phyloP scores from a whole-genome alignment of 2,888 invertebrate genomes.

The Merodon equestris region DNA sequence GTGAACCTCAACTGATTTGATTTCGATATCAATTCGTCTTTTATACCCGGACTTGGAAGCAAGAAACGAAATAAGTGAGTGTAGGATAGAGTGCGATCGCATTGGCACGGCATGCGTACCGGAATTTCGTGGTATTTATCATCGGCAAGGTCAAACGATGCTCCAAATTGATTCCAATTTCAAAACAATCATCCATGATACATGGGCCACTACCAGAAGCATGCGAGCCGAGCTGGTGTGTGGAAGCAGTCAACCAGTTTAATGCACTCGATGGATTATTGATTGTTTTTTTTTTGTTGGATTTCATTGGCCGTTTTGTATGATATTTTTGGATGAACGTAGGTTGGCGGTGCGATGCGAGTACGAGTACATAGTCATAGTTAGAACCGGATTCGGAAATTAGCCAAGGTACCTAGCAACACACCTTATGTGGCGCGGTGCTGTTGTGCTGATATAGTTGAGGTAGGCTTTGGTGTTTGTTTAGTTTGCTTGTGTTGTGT shows the following conservation, averaged over 20 bases:
- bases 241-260: conserved; percentile 51
- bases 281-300: conserved; percentile 6
- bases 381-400: conserved; percentile 40
- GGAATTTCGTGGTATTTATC: conserved; percentile 31
- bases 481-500: background rate
- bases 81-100: conserved; percentile 8
- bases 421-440: background rate
- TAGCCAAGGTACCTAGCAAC: conserved; percentile 1
- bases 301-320: no score
- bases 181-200: conserved; percentile 35
- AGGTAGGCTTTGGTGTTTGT: conserved; percentile 16
- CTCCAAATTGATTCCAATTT: conserved; percentile 51
- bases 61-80: conserved; percentile 16
- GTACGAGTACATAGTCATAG: background rate
- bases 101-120: conserved; percentile 7
- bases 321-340: no score
- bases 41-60: conserved; percentile 36
- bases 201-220: conserved; percentile 5
- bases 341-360: background rate
- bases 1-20: conserved; percentile 55
- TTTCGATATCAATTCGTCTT: conserved; percentile 43
- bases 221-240: background rate
- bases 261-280: conserved; percentile 18
- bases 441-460: background rate
- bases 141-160: conserved; percentile 55